These are phyloP conservation scores for Phaenicophaeus curvirostris DNA, from an alignment of 2,797 vertebrate species.

Conservation along the genomic window DNA sequence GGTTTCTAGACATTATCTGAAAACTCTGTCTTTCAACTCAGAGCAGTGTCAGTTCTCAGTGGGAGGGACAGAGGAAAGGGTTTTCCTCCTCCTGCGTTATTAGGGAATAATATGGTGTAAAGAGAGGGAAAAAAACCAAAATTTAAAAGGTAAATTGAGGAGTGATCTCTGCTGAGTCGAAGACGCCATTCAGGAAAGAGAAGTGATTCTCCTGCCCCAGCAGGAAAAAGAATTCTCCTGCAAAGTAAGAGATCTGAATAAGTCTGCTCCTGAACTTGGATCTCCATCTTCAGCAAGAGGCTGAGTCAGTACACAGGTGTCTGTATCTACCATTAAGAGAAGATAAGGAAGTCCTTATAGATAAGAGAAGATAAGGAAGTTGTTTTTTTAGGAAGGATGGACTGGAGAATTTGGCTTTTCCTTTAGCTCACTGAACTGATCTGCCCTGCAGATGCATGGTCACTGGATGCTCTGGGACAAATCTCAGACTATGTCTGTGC, in stretches of 20 bases:
- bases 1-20: background rate
- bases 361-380: background rate
- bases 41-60: background rate
- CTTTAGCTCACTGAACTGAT: background rate
- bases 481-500: background rate
- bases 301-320: rapidly evolving
- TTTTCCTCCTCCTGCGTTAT: background rate
- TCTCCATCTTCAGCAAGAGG: background rate
- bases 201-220: background rate
- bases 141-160: background rate
- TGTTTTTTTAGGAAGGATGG: background rate
- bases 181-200: background rate
- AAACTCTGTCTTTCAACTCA: background rate
- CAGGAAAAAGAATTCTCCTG: background rate
- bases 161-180: background rate
- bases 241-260: background rate
- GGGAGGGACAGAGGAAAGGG: background rate
- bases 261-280: background rate
- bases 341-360: background rate
- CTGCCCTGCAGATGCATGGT: background rate
- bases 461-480: background rate
- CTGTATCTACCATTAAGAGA: background rate
- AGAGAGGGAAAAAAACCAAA: background rate
- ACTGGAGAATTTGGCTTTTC: background rate
- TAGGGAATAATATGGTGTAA: background rate